A percentile compares a stretch with the other conserved stretches of the same genome.
Conservation (phyloP, 2,113 vertebrate species). For the Antechinus stuartii region DNA sequence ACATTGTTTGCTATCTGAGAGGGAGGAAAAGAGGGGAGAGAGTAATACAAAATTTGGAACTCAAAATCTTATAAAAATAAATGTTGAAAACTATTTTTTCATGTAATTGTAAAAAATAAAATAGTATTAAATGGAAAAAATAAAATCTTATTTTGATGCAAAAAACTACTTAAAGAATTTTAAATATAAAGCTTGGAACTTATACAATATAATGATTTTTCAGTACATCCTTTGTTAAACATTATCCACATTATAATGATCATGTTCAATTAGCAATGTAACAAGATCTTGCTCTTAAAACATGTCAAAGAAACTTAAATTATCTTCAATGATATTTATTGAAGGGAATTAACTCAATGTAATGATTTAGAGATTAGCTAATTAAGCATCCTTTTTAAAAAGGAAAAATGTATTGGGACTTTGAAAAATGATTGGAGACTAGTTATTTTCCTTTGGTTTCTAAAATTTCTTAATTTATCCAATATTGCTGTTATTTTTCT, state of each 20-base stretch:
- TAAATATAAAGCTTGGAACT: neutral
- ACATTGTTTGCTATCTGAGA: too few relatives aligned
- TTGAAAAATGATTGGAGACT: neutral
- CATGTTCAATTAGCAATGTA: constrained; percentile 7
- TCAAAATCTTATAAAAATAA: too few relatives aligned
- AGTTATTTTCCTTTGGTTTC: neutral
- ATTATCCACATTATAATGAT: constrained; percentile 33
- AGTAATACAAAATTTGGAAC: too few relatives aligned
- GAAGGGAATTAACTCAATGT: constrained; percentile 6
- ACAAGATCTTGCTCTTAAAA: neutral
- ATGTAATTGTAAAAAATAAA: too few relatives aligned
- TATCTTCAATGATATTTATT: neutral
- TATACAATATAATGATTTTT: constrained; percentile 29
- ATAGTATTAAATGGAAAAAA: too few relatives aligned
- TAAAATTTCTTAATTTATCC: neutral
- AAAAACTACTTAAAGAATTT: constrained; percentile 7
- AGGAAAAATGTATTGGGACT: neutral
- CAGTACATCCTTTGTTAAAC: constrained; percentile 32
- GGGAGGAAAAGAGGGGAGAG: too few relatives aligned
- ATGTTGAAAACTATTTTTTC: too few relatives aligned
- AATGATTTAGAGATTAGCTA: constrained; percentile 7
- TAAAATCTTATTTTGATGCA: too few relatives aligned
- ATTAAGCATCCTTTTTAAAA: neutral
- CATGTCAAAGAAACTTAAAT: constrained; percentile 5
- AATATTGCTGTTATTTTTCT: constrained; percentile 10